These are phyloP conservation scores for Eupithecia insigniata DNA, from an alignment of 2,888 invertebrate genomes.

Conservation along the genomic window DNA sequence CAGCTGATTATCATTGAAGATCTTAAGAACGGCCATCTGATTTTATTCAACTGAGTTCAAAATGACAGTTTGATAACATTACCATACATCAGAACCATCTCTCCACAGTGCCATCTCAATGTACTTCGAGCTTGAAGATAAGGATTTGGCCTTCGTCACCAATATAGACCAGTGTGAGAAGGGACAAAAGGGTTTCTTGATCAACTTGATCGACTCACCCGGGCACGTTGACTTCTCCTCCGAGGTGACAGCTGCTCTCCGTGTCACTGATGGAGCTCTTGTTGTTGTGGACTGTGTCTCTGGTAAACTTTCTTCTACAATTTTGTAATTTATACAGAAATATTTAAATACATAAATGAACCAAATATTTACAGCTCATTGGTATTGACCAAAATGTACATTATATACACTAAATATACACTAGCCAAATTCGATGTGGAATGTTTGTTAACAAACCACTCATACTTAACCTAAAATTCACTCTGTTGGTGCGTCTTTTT, in stretches of 20 bases:
- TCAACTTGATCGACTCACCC: constrained; percentile 99
- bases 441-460: no score
- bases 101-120: constrained; percentile 96
- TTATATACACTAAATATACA: not conserved
- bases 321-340: no score
- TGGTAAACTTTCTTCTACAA: constrained; percentile 84
- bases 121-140: constrained; percentile 98
- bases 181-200: constrained; percentile 97
- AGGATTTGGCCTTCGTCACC: constrained; percentile 97
- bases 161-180: constrained; percentile 95
- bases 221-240: constrained; percentile 99
- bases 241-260: constrained; percentile 99
- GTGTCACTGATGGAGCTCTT: constrained; percentile 99
- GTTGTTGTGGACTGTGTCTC: constrained; percentile 99
- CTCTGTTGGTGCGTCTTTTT: no score
- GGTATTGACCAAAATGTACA: no score
- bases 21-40: constrained; percentile 85
- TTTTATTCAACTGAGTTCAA: constrained; percentile 14
- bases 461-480: no score
- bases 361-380: not conserved
- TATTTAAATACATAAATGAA: not conserved
- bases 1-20: constrained; percentile 75
- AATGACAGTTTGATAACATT: not conserved
- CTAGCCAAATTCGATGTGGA: no score
- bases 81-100: constrained; percentile 25